These are phyloP conservation scores for Brienomyrus longianalis DNA, from an alignment of 2,113 vertebrate genomes.

Conservation along the genomic window DNA sequence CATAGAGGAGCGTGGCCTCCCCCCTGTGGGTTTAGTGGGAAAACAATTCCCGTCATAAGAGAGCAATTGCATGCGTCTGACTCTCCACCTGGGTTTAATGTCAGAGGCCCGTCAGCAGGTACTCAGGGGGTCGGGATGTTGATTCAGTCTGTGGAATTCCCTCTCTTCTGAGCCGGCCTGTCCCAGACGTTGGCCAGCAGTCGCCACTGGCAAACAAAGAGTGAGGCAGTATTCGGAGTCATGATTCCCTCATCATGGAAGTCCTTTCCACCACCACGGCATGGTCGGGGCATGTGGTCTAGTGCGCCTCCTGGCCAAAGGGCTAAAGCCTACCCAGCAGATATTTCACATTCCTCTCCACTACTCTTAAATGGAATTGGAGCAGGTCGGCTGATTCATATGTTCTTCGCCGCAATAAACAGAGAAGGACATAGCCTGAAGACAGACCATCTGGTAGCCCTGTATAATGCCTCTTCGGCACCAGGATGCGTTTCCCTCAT, in stretches of 20 bases:
- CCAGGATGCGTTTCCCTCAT: not conserved
- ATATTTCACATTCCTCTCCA: not conserved
- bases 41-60: constrained; percentile 9
- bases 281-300: not conserved
- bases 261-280: not conserved
- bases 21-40: constrained; percentile 6
- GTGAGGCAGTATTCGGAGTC: not conserved
- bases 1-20: not conserved
- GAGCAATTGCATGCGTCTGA: constrained; percentile 9
- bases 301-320: not conserved
- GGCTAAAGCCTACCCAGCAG: not conserved
- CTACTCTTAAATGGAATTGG: not conserved
- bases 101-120: not conserved
- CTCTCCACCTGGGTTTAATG: constrained; percentile 4
- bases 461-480: not conserved
- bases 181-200: not conserved
- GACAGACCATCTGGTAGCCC: not conserved
- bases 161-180: not conserved
- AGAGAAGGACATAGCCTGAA: not conserved
- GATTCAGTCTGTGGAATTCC: not conserved
- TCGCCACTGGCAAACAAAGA: not conserved
- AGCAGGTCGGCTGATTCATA: not conserved
- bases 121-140: not conserved
- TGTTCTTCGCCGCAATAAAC: not conserved
- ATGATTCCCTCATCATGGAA: not conserved